Evolutionary conservation across 2,113 vertebrate species (phyloP).

Genomic region (Agapornis roseicollis): DNA sequence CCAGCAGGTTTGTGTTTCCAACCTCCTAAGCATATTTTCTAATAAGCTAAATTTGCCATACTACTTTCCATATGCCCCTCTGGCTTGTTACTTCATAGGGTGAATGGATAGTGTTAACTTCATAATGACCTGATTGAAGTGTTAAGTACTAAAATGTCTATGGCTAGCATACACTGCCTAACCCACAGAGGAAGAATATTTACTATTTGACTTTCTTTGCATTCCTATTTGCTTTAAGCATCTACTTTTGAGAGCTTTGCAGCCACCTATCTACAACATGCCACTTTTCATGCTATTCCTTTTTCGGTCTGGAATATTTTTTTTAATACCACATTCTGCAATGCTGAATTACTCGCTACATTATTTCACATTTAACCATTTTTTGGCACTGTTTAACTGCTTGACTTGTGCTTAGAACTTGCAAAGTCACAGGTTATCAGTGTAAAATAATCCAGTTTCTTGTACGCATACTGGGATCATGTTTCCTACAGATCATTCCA

Average conservation of each 20-base stretch:
- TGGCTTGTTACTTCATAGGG: background rate
- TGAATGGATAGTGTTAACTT: background rate
- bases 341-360: background rate
- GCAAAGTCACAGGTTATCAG: background rate
- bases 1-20: background rate
- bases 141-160: background rate
- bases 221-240: background rate
- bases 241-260: background rate
- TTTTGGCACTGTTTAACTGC: background rate
- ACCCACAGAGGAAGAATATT: background rate
- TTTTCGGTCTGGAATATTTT: conserved; percentile 4
- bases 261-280: background rate
- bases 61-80: background rate
- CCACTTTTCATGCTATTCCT: background rate
- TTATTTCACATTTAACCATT: background rate
- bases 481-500: background rate
- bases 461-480: background rate
- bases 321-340: background rate
- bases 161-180: background rate
- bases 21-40: background rate
- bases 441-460: background rate
- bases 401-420: background rate
- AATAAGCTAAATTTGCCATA: background rate
- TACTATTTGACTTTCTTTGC: background rate
- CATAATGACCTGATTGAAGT: background rate